These are phyloP conservation scores for Micropterix aruncella DNA, from an alignment of 2,888 invertebrate species.

Conservation along the genomic window DNA sequence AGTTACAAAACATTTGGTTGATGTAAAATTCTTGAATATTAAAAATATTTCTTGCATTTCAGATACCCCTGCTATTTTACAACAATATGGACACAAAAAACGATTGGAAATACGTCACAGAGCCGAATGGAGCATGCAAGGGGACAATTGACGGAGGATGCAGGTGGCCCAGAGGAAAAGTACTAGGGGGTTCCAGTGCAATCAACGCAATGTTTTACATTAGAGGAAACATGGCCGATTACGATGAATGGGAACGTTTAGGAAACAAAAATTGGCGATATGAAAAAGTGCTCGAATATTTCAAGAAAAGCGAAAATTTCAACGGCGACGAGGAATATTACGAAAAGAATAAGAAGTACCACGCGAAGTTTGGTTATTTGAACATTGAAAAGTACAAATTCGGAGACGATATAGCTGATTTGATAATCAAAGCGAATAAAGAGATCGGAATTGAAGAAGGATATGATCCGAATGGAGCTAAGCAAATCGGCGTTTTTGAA, in stretches of 20 bases:
- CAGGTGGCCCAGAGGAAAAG: slow-evolving; percentile 43
- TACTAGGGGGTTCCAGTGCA: slow-evolving; percentile 49
- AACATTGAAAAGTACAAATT: slow-evolving; percentile 24
- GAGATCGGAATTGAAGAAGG: slow-evolving; percentile 29
- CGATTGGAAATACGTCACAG: slow-evolving; percentile 29
- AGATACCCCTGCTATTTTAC: slow-evolving; percentile 1
- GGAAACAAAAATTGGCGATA: slow-evolving; percentile 51
- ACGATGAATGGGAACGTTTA: slow-evolving; percentile 42
- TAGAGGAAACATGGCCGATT: slow-evolving; percentile 48
- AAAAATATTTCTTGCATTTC: no score
- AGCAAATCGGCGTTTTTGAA: slow-evolving; percentile 32
- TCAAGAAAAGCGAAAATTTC: slow-evolving; percentile 22
- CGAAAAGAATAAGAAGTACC: slow-evolving; percentile 13
- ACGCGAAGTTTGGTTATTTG: slow-evolving; percentile 30
- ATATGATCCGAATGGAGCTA: slow-evolving; percentile 21
- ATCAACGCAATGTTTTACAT: slow-evolving; percentile 53
- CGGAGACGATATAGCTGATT: slow-evolving; percentile 18
- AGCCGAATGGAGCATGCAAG: slow-evolving; percentile 25
- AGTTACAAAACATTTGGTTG: no score
- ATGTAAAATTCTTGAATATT: no score
- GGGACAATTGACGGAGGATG: slow-evolving; percentile 22
- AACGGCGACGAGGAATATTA: slow-evolving; percentile 8
- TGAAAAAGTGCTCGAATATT: slow-evolving; percentile 27
- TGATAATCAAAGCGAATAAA: slow-evolving; percentile 25
- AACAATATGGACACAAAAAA: slow-evolving; percentile 16